phyloP scores from a whole-genome alignment of 2,113 vertebrate species.

The Calyptommatus sinebrachiatus region DNA sequence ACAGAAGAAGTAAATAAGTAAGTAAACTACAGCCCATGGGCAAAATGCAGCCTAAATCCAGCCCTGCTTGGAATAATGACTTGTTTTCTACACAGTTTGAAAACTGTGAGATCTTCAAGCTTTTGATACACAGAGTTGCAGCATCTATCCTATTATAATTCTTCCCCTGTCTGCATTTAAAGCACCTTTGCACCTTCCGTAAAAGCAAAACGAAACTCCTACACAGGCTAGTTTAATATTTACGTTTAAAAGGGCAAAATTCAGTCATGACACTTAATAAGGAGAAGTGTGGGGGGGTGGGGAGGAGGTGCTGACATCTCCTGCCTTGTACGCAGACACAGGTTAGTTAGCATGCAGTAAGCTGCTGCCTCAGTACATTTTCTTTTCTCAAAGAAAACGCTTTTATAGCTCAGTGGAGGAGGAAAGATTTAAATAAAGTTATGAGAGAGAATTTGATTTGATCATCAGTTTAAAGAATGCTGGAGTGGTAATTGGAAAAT shows the following conservation, averaged over 20 bases:
- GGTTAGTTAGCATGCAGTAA: conserved; percentile 14
- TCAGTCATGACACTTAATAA: not conserved
- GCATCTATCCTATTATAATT: not conserved
- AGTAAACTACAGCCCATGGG: too few species aligned
- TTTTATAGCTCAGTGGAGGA: conserved; percentile 40
- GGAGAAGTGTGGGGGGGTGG: not conserved
- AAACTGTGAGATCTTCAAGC: not conserved
- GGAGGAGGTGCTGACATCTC: too few species aligned
- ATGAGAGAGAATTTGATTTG: conserved; percentile 51
- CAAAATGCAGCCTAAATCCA: too few species aligned
- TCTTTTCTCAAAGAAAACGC: conserved; percentile 23
- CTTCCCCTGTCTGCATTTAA: not conserved
- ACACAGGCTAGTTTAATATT: not conserved
- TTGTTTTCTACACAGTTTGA: too few species aligned
- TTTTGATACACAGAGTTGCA: not conserved
- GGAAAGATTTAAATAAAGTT: conserved; percentile 46
- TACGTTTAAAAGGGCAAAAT: not conserved
- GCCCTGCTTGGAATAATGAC: too few species aligned
- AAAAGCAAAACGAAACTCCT: not conserved
- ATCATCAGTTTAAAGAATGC: conserved; percentile 37
- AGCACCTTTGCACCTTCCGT: not conserved
- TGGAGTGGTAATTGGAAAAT: conserved; percentile 46
- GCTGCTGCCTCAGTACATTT: conserved; percentile 11
- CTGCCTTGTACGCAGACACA: not conserved
- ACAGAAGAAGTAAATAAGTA: too few species aligned